phyloP scores from a whole-genome alignment of 2,888 invertebrate species.

The Cerastis rubricosa region DNA sequence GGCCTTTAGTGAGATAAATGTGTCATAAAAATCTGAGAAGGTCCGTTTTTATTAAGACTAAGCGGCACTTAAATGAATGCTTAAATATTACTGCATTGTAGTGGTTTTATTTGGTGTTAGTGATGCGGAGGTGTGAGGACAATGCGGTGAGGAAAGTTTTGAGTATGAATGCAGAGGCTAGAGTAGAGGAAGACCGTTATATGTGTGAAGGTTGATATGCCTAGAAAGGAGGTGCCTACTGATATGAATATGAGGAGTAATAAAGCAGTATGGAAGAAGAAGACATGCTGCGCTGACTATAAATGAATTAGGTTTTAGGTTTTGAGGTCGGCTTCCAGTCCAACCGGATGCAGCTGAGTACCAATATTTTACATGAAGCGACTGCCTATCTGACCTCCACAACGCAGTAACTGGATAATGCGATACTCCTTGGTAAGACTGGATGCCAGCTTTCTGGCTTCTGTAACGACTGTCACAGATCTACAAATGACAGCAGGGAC shows the following conservation, averaged over 20 bases:
- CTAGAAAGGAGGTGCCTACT: neutral
- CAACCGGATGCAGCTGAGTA: too few species aligned
- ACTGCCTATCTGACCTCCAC: too few species aligned
- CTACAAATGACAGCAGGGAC: too few species aligned
- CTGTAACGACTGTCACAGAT: too few species aligned
- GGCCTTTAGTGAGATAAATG: conserved; percentile 9
- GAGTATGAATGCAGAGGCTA: too few species aligned
- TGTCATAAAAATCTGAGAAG: conserved; percentile 8
- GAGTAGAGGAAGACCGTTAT: neutral
- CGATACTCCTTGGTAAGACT: too few species aligned
- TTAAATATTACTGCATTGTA: neutral
- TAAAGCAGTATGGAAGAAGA: neutral
- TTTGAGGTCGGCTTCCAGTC: too few species aligned
- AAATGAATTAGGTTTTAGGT: too few species aligned
- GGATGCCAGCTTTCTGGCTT: too few species aligned
- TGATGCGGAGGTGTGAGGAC: neutral
- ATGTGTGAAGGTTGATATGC: neutral
- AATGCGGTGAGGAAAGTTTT: neutral
- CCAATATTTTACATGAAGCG: too few species aligned
- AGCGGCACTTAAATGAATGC: neutral
- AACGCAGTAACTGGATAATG: too few species aligned
- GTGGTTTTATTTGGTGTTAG: neutral
- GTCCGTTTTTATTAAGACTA: neutral
- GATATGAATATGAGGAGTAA: neutral
- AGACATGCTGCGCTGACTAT: neutral